Evolutionary conservation across 2,888 invertebrate genomes (phyloP).

Genomic region (Philopedon plagiatum): DNA sequence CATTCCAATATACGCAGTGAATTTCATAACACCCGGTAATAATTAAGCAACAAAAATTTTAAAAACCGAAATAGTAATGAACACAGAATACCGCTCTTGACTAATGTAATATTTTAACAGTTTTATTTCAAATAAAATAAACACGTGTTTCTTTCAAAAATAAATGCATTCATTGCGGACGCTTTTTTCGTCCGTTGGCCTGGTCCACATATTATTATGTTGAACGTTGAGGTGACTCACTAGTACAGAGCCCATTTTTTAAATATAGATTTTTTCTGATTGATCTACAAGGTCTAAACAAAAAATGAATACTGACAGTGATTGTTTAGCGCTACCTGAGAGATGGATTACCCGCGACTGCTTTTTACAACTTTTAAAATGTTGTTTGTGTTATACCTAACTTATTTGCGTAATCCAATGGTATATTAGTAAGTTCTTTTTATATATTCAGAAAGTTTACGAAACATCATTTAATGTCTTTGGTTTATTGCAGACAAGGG

Average conservation of each 20-base stretch:
- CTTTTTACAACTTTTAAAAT: not conserved
- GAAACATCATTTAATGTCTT: too few species aligned
- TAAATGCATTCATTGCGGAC: slow-evolving; percentile 9
- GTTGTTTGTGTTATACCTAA: not conserved
- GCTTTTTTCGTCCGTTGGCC: slow-evolving; percentile 12
- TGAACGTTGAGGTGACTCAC: not conserved
- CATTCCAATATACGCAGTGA: too few species aligned
- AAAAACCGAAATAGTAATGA: too few species aligned
- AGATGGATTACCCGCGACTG: not conserved
- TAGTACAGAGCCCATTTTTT: not conserved
- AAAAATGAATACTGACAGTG: slow-evolving; percentile 13
- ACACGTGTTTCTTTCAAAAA: slow-evolving; percentile 5
- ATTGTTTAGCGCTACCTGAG: slow-evolving; percentile 11
- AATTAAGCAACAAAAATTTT: too few species aligned
- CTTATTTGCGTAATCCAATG: too few species aligned
- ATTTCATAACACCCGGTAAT: too few species aligned
- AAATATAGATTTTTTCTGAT: slow-evolving; percentile 16
- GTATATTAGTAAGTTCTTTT: too few species aligned
- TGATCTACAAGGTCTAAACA: slow-evolving; percentile 13
- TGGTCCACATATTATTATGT: not conserved
- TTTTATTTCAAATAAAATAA: too few species aligned
- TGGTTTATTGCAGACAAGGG: too few species aligned
- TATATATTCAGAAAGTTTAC: too few species aligned
- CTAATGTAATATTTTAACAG: too few species aligned
- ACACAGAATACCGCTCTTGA: too few species aligned